Evolutionary conservation across 2,113 vertebrate genomes (phyloP), one percentile per base, ranked within the genome.

Genomic region (Lanius collurio): DNA sequence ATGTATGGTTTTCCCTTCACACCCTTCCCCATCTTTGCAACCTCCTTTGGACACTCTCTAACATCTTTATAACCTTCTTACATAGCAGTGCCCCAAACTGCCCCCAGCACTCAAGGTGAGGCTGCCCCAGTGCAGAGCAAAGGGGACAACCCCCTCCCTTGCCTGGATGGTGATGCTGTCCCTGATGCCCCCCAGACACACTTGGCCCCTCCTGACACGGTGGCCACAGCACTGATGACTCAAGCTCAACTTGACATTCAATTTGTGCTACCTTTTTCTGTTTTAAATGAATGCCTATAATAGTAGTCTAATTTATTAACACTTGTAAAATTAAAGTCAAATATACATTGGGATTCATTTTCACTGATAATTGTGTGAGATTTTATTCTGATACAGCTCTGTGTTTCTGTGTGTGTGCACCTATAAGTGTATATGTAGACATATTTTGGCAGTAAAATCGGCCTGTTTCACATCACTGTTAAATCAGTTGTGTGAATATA

Each of bases 81-180:
- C 1, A 41, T 5, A 41, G 20, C 26, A 26, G 47, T 2, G 2
- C n/a, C 49, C 56, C 55, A 9, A 63, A 2, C 28, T 24, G 13
- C 7, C 7, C 33, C 18, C n/a, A 47, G 23, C 11, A n/a, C 28
- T 39, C 0, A 0, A 62, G 15, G 6, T 24, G 28, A 33, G 39
- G 41, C 24, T 7, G 9, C 10, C 30, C 15, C 64, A 68, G 33
- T 0, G 1, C 71, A 77, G 37, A 46, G n/a, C 39, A 53, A 14
- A 70, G 18, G 0, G 47, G 41, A 19, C 47, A 78, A 55, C 62
- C 27, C 23, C 12, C 23, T 53, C 28, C 28, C 39, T 62, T 28
- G 12, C 13, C n/a, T 0, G 0, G 18, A 13, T 67, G 83, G 17
- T 0, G 0, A 19, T 60, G 27, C 22, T 53, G 55, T 0, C 0